These are phyloP conservation scores for Fratercula arctica DNA, from an alignment of 2,797 vertebrate genomes.

Conservation along the genomic window DNA sequence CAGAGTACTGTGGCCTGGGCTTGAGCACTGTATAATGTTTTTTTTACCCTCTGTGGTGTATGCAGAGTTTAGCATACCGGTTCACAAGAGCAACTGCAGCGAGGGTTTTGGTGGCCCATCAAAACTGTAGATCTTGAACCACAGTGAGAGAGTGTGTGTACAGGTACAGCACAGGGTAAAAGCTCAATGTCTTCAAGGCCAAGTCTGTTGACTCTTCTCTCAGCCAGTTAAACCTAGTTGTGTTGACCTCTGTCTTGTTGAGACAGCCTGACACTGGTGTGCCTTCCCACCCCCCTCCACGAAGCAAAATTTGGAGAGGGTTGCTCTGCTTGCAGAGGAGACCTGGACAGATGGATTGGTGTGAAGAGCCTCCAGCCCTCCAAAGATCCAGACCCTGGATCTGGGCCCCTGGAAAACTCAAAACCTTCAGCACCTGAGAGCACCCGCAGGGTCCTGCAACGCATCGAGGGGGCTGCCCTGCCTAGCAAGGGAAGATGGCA, in stretches of 20 bases:
- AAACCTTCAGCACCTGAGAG: not conserved
- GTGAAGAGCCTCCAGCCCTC: not conserved
- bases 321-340: not conserved
- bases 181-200: not conserved
- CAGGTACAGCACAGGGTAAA: not conserved
- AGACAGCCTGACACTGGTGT: not conserved
- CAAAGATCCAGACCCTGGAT: not conserved
- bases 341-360: not conserved
- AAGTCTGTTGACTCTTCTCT: not conserved
- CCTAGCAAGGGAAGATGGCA: not conserved
- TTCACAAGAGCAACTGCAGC: not conserved
- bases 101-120: not conserved
- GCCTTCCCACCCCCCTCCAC: rapidly evolving
- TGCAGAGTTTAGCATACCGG: not conserved
- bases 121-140: not conserved
- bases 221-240: not conserved
- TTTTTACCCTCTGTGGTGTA: not conserved
- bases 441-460: rapidly evolving
- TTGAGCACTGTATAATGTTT: not conserved
- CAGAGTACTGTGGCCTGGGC: not conserved
- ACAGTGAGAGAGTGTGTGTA: not conserved
- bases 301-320: not conserved
- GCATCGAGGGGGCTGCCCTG: not conserved
- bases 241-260: not conserved
- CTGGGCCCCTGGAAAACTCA: not conserved